Evolutionary conservation across 92 coral and sea anemone species (phyloP), one percentile per base, ranked within the genome.

Genomic region (Hydrozoanthus gracilis): DNA sequence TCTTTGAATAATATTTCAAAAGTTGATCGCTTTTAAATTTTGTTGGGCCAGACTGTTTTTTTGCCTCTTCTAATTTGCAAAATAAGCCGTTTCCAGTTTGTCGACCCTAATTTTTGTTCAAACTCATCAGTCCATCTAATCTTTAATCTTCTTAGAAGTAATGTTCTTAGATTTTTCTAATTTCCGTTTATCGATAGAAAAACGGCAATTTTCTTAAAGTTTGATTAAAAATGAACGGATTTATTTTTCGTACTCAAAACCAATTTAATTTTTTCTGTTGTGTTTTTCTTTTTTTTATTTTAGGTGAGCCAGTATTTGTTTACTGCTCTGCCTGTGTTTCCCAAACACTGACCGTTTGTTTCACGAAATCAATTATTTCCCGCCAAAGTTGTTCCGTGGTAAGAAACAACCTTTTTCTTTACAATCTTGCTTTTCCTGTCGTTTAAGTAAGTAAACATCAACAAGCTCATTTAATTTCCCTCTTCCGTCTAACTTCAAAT

Each of bases 111-210:
- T 27, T 27, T 39, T 72, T 72, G 16, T 10, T 51, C 12, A 72
- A 45, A 72, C 77, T 3, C 77, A 72, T 72, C 27, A 76, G 44
- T 52, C 49, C 44, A 45, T 15, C 18, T 74, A 47, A 52, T 76
- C 44, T 54, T 6, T 80, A 80, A 80, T 80, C 85, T 66, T 16
- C 52, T 66, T 49, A 51, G 49, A 80, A 49, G 16, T 64, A 80
- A 3, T 44, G 47, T 48, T 64, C 56, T 65, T 66, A 47, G 74
- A 27, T 7, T 52, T 78, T 67, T 51, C 17, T 65, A 80, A 80
- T 65, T 67, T 80, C 85, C 62, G 74, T 46, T 44, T 48, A 80
- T 80, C 61, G 64, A 8, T 47, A 17, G 64, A 51, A 80, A 48
- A 80, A 80, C 73, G 71, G 55, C 58, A 79, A 62, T 66, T 64